phyloP scores from a whole-genome alignment of 2,797 vertebrate species.

The Serranus cabrilla region DNA sequence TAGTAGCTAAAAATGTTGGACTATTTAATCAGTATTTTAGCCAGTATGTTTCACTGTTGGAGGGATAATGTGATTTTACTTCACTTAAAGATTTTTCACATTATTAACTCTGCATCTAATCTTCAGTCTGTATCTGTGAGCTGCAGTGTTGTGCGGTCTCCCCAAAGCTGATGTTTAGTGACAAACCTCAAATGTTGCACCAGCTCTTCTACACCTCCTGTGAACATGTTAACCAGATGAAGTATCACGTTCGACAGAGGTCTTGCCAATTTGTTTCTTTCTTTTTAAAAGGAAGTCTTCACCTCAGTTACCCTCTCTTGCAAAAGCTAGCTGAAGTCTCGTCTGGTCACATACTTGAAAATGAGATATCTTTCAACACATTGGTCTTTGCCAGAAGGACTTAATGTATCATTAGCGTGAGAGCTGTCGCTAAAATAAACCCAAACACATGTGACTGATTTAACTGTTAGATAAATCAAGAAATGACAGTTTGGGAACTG shows the following conservation, averaged over 20 bases:
- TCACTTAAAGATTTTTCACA: too few species aligned
- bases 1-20: too few species aligned
- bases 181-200: neutral
- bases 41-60: too few species aligned
- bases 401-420: neutral
- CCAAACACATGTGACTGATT: too few species aligned
- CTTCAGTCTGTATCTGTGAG: neutral
- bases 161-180: neutral
- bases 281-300: slow-evolving; percentile 26
- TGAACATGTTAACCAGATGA: neutral
- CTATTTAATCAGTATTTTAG: too few species aligned
- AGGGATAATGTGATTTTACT: too few species aligned
- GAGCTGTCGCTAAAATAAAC: too few species aligned
- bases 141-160: too few species aligned
- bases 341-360: slow-evolving; percentile 10
- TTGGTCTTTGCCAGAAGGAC: neutral
- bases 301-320: slow-evolving; percentile 28
- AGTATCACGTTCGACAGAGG: rapidly evolving
- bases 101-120: neutral
- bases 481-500: neutral
- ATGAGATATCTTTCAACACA: neutral
- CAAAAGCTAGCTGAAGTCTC: neutral
- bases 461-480: too few species aligned
- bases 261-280: neutral
- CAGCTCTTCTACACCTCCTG: neutral